phyloP scores from a whole-genome alignment of 1,140 invertebrate species.

The Scaptodrosophila lebanonensis region DNA sequence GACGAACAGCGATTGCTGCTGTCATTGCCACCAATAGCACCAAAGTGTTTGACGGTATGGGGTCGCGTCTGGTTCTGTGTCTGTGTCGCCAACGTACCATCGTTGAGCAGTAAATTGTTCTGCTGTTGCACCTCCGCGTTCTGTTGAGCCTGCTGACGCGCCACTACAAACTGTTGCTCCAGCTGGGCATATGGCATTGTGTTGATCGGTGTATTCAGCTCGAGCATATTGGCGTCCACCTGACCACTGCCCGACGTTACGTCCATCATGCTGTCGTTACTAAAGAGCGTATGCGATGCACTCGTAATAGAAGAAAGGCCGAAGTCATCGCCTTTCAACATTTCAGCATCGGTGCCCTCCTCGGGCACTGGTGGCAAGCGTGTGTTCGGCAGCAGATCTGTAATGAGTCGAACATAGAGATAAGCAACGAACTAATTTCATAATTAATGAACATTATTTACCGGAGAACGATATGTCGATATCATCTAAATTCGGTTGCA shows the following conservation, averaged over 20 bases:
- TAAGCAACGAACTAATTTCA: too few species aligned
- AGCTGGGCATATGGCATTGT: slow-evolving; percentile 51
- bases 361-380: slow-evolving; percentile 80
- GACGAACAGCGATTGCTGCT: slow-evolving; percentile 16
- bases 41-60: slow-evolving; percentile 50
- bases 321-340: slow-evolving; percentile 73
- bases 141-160: slow-evolving; percentile 39
- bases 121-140: slow-evolving; percentile 27
- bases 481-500: slow-evolving; percentile 98
- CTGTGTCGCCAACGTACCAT: slow-evolving; percentile 4
- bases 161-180: slow-evolving; percentile 52
- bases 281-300: slow-evolving; percentile 61
- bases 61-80: slow-evolving; percentile 7
- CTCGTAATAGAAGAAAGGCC: slow-evolving; percentile 62
- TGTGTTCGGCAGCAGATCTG: slow-evolving; percentile 62
- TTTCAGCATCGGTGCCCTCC: slow-evolving; percentile 76
- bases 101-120: slow-evolving; percentile 26
- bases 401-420: not conserved
- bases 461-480: slow-evolving; percentile 92
- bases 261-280: slow-evolving; percentile 62
- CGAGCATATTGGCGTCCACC: slow-evolving; percentile 69
- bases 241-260: slow-evolving; percentile 33
- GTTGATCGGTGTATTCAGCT: slow-evolving; percentile 65
- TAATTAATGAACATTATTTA: slow-evolving; percentile 77
- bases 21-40: slow-evolving; percentile 21